These are phyloP conservation scores for Sebastes itinus DNA, from an alignment of 2,797 vertebrate species.

Conservation along the genomic window DNA sequence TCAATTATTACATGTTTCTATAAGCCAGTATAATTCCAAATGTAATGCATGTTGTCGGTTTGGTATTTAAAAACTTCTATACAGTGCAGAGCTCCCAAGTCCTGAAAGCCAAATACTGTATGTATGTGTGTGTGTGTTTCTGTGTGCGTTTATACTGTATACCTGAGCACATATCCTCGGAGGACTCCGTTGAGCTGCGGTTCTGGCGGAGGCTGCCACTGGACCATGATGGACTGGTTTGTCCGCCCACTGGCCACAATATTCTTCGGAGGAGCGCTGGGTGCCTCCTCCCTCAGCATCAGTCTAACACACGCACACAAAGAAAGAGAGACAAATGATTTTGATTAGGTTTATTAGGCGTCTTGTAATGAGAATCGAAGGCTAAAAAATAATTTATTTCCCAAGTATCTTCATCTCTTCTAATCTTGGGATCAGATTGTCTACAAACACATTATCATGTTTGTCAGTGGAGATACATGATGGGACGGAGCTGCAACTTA, in stretches of 20 bases:
- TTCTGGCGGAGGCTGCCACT: conserved; percentile 97
- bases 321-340: conserved; percentile 9
- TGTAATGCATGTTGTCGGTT: background rate
- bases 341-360: background rate
- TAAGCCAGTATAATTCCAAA: background rate
- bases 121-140: background rate
- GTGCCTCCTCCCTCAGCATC: conserved; percentile 94
- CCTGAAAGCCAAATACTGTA: background rate
- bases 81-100: background rate
- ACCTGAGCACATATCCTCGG: conserved; percentile 93
- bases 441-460: conserved; percentile 30
- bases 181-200: conserved; percentile 93
- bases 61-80: background rate
- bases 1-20: background rate
- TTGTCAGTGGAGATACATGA: conserved; percentile 21
- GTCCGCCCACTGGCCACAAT: conserved; percentile 95
- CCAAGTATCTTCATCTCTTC: conserved; percentile 9
- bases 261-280: conserved; percentile 94
- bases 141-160: conserved; percentile 8
- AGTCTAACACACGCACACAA: conserved; percentile 76
- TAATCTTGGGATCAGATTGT: background rate
- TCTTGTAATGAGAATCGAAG: conserved; percentile 13
- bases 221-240: conserved; percentile 98
- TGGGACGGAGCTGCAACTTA: background rate
- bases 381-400: background rate